phyloP scores from a whole-genome alignment of 2,113 vertebrate genomes.

The Alouatta palliata region DNA sequence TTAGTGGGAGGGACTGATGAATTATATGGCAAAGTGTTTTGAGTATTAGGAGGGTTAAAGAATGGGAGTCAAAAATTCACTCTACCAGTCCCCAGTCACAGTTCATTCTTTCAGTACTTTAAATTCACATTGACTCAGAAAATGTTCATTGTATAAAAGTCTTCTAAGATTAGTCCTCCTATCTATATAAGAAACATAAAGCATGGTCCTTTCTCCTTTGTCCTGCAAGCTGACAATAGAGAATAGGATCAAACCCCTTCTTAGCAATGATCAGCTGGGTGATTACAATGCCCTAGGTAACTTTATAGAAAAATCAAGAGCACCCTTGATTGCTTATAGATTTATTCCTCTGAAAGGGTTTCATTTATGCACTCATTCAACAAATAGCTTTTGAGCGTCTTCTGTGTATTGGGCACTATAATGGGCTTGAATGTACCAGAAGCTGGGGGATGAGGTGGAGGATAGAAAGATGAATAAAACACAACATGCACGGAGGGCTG shows the following conservation, averaged over 20 bases:
- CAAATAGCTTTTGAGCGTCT: not conserved
- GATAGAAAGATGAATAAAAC: not conserved
- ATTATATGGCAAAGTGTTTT: not conserved
- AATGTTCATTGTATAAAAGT: not conserved
- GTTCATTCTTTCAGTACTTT: not conserved
- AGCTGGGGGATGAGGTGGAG: not conserved
- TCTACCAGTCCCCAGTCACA: not conserved
- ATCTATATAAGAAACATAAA: not conserved
- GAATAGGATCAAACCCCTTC: not conserved
- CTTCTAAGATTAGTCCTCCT: not conserved
- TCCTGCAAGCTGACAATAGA: not conserved
- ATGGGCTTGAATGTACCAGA: not conserved
- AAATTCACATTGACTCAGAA: not conserved
- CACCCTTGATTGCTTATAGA: not conserved
- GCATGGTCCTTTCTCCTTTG: not conserved
- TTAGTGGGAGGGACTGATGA: not conserved
- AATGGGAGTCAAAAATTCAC: not conserved
- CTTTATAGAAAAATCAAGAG: conserved; percentile 3
- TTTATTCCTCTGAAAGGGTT: not conserved
- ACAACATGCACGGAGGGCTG: not conserved
- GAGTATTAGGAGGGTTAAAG: not conserved
- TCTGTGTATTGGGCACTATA: not conserved
- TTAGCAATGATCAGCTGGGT: not conserved
- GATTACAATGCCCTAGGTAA: not conserved
- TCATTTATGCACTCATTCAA: not conserved